phyloP scores from a whole-genome alignment of 2,113 vertebrate genomes.

The Sinocyclocheilus grahami region DNA sequence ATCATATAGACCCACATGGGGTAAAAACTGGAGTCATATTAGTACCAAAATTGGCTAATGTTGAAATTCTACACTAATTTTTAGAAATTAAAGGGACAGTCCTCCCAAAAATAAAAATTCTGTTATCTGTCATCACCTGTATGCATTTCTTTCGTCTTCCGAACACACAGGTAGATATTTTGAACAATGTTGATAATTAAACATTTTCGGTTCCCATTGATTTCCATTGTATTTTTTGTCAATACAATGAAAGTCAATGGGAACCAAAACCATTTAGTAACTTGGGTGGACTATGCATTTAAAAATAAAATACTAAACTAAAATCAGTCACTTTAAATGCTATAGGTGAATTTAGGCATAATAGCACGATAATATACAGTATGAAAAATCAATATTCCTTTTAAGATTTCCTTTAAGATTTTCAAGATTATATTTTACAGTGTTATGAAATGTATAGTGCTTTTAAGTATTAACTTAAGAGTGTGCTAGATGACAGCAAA shows the following conservation, averaged over 20 bases:
- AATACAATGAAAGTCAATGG: not conserved
- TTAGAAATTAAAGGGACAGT: not conserved
- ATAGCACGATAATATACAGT: not conserved
- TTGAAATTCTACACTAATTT: not conserved
- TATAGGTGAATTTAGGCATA: not conserved
- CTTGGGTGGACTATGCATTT: not conserved
- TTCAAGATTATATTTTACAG: not conserved
- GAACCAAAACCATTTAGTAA: not conserved
- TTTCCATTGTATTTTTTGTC: not conserved
- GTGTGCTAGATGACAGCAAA: not conserved
- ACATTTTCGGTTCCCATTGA: not conserved
- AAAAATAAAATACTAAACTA: conserved; percentile 4
- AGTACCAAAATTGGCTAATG: not conserved
- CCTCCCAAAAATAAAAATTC: not conserved
- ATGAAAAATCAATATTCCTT: not conserved
- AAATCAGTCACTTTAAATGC: not conserved
- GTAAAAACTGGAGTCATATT: not conserved
- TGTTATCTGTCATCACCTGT: not conserved
- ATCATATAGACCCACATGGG: not conserved
- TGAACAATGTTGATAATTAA: not conserved
- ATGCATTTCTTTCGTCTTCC: not conserved
- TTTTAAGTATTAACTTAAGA: not conserved
- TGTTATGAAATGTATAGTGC: not conserved
- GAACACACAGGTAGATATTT: not conserved
- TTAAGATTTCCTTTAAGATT: not conserved